These are phyloP conservation scores for Dendrocopos noguchii DNA, from an alignment of 2,113 vertebrate species.

Conservation along the genomic window DNA sequence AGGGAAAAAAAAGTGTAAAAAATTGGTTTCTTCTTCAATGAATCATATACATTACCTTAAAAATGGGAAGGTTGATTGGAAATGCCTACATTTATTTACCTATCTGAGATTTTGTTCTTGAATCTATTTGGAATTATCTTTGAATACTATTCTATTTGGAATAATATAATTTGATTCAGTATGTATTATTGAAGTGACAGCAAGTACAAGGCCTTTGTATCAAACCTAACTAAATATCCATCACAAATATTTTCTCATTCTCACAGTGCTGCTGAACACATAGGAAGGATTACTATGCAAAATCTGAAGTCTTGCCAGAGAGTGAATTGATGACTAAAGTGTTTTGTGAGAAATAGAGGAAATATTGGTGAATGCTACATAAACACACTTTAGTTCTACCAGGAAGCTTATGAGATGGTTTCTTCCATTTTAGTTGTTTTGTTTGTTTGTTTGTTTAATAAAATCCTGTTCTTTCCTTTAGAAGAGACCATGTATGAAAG, in stretches of 20 bases:
- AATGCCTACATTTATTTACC: background rate
- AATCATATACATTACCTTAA: background rate
- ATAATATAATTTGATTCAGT: background rate
- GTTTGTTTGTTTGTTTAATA: background rate
- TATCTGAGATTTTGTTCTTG: background rate
- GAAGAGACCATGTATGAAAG: background rate
- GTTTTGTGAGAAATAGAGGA: background rate
- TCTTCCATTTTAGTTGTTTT: background rate
- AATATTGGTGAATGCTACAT: background rate
- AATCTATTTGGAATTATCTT: background rate
- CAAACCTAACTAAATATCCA: background rate
- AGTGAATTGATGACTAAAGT: background rate
- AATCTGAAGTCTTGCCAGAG: background rate
- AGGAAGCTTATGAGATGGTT: background rate
- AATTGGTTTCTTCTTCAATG: background rate
- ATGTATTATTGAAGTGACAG: conserved; percentile 8
- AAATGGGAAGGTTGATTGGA: background rate
- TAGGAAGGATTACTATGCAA: background rate
- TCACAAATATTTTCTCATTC: background rate
- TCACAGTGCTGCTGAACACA: background rate
- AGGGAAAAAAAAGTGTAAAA: too few species aligned
- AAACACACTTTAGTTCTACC: background rate
- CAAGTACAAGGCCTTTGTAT: background rate
- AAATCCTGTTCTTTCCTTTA: background rate
- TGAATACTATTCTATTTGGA: background rate